phyloP scores from a whole-genome alignment of 2,113 vertebrate species.

The Myodes glareolus region DNA sequence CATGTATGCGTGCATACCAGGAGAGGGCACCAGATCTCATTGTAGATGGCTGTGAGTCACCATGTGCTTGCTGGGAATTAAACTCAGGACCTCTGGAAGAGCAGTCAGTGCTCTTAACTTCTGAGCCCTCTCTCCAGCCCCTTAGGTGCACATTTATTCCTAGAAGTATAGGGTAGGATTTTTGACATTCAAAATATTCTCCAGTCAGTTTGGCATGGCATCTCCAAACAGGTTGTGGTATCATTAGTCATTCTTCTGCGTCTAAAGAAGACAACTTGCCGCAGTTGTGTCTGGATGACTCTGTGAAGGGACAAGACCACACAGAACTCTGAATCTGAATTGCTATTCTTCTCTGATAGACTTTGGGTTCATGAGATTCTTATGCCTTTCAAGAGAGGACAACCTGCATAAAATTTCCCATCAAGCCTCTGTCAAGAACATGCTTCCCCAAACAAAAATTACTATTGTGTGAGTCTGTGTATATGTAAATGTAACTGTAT shows the following conservation, averaged over 20 bases:
- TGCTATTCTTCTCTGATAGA: neutral
- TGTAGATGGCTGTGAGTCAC: too few relatives aligned
- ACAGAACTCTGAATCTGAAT: neutral
- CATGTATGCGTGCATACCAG: too few relatives aligned
- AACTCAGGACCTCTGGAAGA: too few relatives aligned
- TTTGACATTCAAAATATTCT: neutral
- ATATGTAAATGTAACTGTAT: neutral
- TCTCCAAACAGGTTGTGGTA: neutral
- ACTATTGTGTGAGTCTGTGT: neutral
- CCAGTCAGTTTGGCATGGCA: neutral
- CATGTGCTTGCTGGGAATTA: too few relatives aligned
- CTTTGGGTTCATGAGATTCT: neutral
- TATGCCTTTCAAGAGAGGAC: neutral
- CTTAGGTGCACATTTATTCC: neutral
- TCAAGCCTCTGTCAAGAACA: neutral
- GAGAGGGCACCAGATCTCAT: too few relatives aligned
- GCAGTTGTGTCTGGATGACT: neutral
- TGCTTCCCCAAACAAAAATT: neutral
- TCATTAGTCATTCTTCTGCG: neutral
- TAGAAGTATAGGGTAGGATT: neutral
- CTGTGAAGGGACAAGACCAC: neutral
- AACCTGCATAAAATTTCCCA: neutral
- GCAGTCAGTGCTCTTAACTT: too few relatives aligned
- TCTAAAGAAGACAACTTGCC: neutral
- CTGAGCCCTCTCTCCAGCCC: too few relatives aligned